Conservation (phyloP, 2,113 vertebrate species). For the Dissostichus mawsoni region DNA sequence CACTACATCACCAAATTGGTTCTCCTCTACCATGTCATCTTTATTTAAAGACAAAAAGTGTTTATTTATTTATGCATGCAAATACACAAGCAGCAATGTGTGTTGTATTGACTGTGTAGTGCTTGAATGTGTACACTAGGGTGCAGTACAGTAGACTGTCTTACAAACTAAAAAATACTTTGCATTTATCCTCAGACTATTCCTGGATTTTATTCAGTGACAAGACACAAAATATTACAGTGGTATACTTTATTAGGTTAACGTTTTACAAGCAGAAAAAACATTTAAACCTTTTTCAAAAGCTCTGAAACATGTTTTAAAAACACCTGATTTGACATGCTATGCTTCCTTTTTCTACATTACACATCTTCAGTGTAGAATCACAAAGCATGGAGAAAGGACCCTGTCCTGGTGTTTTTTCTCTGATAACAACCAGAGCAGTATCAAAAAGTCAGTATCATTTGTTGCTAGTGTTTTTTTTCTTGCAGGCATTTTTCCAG, state of each 20-base stretch:
- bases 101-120: neutral
- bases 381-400: neutral
- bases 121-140: slow-evolving; percentile 32
- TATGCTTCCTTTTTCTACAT: neutral
- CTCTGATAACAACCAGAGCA: neutral
- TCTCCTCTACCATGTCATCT: slow-evolving; percentile 27
- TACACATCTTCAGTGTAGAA: neutral
- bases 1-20: slow-evolving; percentile 6
- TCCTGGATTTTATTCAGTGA: neutral
- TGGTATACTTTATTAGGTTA: slow-evolving; percentile 18
- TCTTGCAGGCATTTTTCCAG: neutral
- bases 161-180: neutral
- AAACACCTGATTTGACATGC: neutral
- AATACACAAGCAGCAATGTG: slow-evolving; percentile 34
- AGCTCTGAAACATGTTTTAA: neutral
- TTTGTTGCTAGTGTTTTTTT: neutral
- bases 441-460: neutral
- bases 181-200: neutral
- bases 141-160: slow-evolving; percentile 20
- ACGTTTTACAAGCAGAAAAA: neutral
- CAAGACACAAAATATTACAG: neutral
- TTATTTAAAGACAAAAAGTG: slow-evolving; percentile 37
- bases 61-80: slow-evolving; percentile 20
- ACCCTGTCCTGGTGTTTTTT: neutral
- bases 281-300: too few species aligned